phyloP scores from a whole-genome alignment of 2,113 vertebrate species.

The Saiga tatarica region DNA sequence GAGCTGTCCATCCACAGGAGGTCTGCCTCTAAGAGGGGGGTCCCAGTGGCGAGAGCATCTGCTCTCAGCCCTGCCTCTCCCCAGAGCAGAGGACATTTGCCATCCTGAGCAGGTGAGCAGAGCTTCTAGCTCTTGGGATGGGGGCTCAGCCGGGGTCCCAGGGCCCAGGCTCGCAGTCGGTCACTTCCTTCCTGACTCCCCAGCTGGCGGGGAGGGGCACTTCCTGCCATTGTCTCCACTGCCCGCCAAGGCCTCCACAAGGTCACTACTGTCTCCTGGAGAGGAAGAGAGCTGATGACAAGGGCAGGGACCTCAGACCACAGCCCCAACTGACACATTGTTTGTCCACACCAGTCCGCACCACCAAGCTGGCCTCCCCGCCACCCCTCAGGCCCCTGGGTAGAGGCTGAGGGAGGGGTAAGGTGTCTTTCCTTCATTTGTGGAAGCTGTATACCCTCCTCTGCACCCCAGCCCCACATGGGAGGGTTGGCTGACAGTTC shows the following conservation, averaged over 20 bases:
- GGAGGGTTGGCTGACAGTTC: constrained; percentile 60
- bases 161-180: background rate
- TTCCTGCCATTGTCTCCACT: constrained; percentile 63
- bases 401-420: background rate
- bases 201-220: background rate
- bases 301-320: constrained; percentile 68
- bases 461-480: constrained; percentile 37
- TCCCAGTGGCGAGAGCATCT: background rate
- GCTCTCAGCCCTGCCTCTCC: background rate
- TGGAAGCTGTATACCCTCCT: background rate
- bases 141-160: background rate
- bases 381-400: background rate
- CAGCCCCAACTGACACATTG: constrained; percentile 69
- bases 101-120: background rate
- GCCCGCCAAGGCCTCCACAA: background rate
- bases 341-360: background rate
- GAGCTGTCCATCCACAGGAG: accelerated
- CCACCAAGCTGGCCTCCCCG: too few species aligned
- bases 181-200: constrained; percentile 42
- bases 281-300: constrained; percentile 60
- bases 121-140: background rate
- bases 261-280: constrained; percentile 45
- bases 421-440: background rate
- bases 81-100: background rate
- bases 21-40: background rate